Percentiles rank a stretch among this genome's conserved stretches.
Evolutionary conservation across 2,888 invertebrate genomes (phyloP).

Genomic region (Troides helena): DNA sequence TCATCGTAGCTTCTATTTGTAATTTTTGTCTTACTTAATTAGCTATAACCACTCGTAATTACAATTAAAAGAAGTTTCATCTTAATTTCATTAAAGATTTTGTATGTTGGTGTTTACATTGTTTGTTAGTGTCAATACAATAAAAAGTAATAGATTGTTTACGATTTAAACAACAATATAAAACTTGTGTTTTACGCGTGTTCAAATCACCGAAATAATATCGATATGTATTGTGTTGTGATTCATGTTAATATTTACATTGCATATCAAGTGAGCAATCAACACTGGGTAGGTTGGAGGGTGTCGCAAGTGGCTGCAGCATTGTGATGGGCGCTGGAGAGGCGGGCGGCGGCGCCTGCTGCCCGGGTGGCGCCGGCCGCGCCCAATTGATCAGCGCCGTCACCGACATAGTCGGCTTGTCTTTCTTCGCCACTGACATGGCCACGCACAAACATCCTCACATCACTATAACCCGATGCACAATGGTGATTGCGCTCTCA

Average conservation of each 20-base stretch:
- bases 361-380: constrained; percentile 69
- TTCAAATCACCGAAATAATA: too few species aligned
- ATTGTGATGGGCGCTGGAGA: constrained; percentile 52
- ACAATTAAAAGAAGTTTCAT: too few species aligned
- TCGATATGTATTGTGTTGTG: background rate
- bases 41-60: too few species aligned
- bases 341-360: constrained; percentile 60
- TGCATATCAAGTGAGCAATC: constrained; percentile 74
- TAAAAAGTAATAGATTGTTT: too few species aligned
- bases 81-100: too few species aligned
- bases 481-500: constrained; percentile 33
- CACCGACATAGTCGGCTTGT: constrained; percentile 92
- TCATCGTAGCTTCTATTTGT: too few species aligned
- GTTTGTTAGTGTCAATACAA: too few species aligned
- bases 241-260: constrained; percentile 54
- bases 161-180: too few species aligned
- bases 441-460: constrained; percentile 73
- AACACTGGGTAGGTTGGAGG: constrained; percentile 57
- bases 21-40: too few species aligned
- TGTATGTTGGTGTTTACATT: too few species aligned
- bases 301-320: constrained; percentile 56
- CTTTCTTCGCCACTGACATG: constrained; percentile 88
- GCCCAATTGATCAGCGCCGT: constrained; percentile 89
- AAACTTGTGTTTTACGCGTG: too few species aligned
- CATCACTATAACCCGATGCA: constrained; percentile 69